A percentile compares a stretch with the other conserved stretches of the same genome.
These are phyloP conservation scores for Sander lucioperca DNA, from an alignment of 2,113 vertebrate genomes.

Conservation along the genomic window DNA sequence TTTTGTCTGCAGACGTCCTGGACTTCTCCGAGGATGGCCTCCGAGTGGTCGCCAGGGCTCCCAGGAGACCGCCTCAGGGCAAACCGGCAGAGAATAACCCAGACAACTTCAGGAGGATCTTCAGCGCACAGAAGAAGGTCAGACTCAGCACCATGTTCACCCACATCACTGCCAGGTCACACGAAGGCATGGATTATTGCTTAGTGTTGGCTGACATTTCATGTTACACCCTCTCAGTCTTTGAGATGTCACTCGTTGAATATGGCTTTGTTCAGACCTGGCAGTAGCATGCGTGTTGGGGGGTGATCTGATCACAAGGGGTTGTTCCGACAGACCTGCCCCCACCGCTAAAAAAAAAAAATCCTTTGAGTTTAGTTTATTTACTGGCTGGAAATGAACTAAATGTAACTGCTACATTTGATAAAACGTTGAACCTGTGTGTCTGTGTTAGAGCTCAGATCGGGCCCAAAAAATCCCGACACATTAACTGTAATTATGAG, in stretches of 20 bases:
- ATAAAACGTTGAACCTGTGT: too few species aligned
- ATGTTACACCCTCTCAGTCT: not conserved
- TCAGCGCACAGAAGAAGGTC: conserved; percentile 97
- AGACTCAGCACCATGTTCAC: conserved; percentile 32
- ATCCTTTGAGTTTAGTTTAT: too few species aligned
- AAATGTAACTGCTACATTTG: too few species aligned
- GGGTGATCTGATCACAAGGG: too few species aligned
- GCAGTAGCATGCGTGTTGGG: too few species aligned
- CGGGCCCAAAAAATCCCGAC: too few species aligned
- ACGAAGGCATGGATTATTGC: not conserved
- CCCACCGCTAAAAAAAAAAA: too few species aligned
- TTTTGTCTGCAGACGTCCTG: conserved; percentile 74
- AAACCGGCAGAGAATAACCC: conserved; percentile 92
- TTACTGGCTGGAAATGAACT: too few species aligned
- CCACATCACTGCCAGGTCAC: not conserved
- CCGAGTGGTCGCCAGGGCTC: conserved; percentile 84
- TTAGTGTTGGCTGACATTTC: not conserved
- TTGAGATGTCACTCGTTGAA: not conserved
- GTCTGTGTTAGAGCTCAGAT: too few species aligned
- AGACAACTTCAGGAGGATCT: conserved; percentile 95
- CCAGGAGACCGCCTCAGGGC: conserved; percentile 85
- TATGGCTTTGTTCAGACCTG: too few species aligned
- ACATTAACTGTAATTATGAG: too few species aligned
- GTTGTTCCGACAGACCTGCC: too few species aligned
- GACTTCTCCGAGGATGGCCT: conserved; percentile 89